Evolutionary conservation across 2,113 vertebrate species (phyloP), one percentile per base, ranked within the genome.

Genomic region (Pseudopipra pipra): DNA sequence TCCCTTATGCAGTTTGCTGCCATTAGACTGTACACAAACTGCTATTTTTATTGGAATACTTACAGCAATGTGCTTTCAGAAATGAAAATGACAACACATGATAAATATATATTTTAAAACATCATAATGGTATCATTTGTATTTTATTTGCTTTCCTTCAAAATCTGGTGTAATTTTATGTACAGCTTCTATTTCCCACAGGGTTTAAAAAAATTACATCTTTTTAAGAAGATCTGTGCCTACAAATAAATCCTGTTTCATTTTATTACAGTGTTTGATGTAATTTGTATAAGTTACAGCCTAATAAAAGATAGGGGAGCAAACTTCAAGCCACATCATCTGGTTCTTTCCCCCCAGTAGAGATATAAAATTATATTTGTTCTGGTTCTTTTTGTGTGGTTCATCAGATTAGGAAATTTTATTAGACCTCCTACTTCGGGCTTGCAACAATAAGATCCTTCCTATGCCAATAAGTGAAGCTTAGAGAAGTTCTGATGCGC

Each of bases 331-430:
- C 59, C 46, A 81, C 56, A 91, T 92, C 73, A 63, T 87, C 79
- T 23, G 5, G 43, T 89, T 77, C 47, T 12, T 7, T 9, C 14
- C 23, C 55, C 62, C 55, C 39, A 66, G 67, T 70, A 68, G 44
- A 84, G 47, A 90, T 52, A 90, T 47, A 90, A 95, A 96, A 85
- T 92, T 92, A 62, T 96, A 58, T 96, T 89, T 94, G 77, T 88
- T 85, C 86, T 88, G 56, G 37, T 79, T 71, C 81, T 83, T 81
- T 87, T 92, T 68, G 84, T 65, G 49, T 78, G 52, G 39, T 93
- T 93, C 90, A 93, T 96, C 93, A 93, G 96, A 97, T 97, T 96
- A 93, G 58, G 52, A 75, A 87, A 93, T 94, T 94, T 95, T 93
- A 95, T 89, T 92, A 94, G 90, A 84, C 90, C 77, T 96, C 78